Evolutionary conservation across 1,140 invertebrate species (phyloP).

Genomic region (Drosophila micromelanica): DNA sequence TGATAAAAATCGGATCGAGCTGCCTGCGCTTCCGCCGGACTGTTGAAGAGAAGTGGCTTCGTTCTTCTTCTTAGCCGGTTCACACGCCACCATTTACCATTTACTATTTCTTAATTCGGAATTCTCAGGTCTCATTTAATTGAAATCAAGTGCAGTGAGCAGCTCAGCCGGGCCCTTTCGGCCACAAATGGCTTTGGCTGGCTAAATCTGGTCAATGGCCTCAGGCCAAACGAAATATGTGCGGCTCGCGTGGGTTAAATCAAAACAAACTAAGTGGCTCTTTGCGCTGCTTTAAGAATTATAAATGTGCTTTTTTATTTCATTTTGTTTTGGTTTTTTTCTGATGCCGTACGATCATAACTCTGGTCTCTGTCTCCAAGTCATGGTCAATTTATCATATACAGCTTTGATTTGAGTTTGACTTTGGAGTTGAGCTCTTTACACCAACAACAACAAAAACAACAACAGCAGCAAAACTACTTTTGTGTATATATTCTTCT

Average conservation of each 20-base stretch:
- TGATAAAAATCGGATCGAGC: constrained; percentile 69
- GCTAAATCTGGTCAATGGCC: constrained; percentile 69
- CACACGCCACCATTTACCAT: constrained; percentile 50
- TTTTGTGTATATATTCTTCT: background rate
- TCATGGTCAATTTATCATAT: constrained; percentile 80
- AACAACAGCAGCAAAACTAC: background rate
- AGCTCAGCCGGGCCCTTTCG: constrained; percentile 23
- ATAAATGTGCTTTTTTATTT: constrained; percentile 60
- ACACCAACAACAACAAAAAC: background rate
- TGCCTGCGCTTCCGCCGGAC: constrained; percentile 21
- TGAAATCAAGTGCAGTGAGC: constrained; percentile 72
- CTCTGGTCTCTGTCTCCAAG: constrained; percentile 34
- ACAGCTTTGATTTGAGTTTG: constrained; percentile 54
- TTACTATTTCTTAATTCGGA: background rate
- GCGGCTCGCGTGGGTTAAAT: constrained; percentile 68
- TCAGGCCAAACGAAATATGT: constrained; percentile 30
- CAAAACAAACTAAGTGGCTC: constrained; percentile 72
- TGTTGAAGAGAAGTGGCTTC: background rate
- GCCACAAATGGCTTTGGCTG: constrained; percentile 33
- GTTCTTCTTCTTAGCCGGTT: constrained; percentile 26
- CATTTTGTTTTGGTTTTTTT: constrained; percentile 10
- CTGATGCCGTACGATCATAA: constrained; percentile 9
- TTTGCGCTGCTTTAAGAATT: constrained; percentile 57
- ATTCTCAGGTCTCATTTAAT: constrained; percentile 59
- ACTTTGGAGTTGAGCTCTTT: constrained; percentile 21